Percentiles rank a stretch among this genome's conserved stretches.
Conservation (phyloP, 2,113 vertebrate genomes). For the Lepisosteus oculatus region DNA sequence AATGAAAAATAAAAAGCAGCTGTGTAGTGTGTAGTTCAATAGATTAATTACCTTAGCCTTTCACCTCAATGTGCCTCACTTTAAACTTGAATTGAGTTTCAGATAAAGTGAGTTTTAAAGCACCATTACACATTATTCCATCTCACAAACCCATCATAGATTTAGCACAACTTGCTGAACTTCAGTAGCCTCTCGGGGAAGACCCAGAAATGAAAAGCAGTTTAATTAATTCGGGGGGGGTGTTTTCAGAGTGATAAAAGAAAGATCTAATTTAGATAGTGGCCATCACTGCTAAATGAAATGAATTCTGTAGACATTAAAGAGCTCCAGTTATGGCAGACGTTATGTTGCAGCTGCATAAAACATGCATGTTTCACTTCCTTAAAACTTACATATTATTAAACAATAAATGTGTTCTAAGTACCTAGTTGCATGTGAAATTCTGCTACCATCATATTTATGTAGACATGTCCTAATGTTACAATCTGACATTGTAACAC, state of each 20-base stretch:
- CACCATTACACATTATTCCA: background rate
- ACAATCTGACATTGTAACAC: too few species aligned
- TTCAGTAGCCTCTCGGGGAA: constrained; percentile 8
- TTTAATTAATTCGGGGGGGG: background rate
- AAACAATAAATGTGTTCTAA: too few species aligned
- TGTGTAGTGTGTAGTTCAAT: background rate
- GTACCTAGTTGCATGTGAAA: background rate
- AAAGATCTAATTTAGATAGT: constrained; percentile 6
- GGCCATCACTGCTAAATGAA: constrained; percentile 1
- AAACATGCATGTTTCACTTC: background rate
- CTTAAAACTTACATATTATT: too few species aligned
- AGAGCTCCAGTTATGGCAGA: background rate
- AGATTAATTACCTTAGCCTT: constrained; percentile 19
- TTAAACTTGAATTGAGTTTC: background rate
- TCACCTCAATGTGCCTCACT: background rate
- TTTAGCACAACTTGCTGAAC: constrained; percentile 1
- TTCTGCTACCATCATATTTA: background rate
- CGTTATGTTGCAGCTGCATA: background rate
- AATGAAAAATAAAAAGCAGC: constrained; percentile 8
- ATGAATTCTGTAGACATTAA: background rate
- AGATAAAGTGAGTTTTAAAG: background rate
- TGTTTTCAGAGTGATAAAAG: background rate
- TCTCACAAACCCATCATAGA: constrained; percentile 1
- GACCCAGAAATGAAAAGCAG: constrained; percentile 3
- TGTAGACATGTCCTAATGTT: background rate